A percentile compares a stretch with the other conserved stretches of the same genome.
Evolutionary conservation across 1,140 invertebrate species (phyloP).

Genomic region (Macrobrachium nipponense): DNA sequence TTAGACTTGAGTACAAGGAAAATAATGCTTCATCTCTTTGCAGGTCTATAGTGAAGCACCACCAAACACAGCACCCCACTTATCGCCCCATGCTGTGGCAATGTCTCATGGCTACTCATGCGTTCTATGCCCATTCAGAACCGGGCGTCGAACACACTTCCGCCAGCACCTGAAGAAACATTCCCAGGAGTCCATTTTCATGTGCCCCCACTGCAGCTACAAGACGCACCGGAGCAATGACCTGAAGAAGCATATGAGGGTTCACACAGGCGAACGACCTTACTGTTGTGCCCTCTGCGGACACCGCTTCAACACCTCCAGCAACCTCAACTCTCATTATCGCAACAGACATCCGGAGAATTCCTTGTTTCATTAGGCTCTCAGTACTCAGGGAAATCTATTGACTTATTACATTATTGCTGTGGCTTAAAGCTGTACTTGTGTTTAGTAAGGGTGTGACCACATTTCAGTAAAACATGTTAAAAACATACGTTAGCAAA

Average conservation of each 20-base stretch:
- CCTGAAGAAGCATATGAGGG: conserved; percentile 28
- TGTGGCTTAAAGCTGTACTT: no score
- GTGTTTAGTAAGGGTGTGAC: no score
- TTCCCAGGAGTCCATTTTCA: neutral
- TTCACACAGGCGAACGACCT: conserved; percentile 8
- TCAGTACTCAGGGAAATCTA: neutral
- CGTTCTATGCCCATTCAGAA: conserved; percentile 3
- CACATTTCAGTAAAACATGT: no score
- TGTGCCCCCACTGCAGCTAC: conserved; percentile 28
- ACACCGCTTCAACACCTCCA: conserved; percentile 12
- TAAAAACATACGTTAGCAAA: no score
- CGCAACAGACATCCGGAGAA: neutral
- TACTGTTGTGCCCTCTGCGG: conserved; percentile 27
- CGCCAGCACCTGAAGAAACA: conserved; percentile 35
- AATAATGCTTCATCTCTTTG: neutral
- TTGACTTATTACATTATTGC: no score
- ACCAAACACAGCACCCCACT: no score
- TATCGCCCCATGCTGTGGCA: neutral
- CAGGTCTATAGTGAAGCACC: no score
- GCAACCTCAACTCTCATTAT: conserved; percentile 21
- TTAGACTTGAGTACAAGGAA: no score
- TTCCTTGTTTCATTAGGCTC: neutral
- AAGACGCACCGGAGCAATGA: conserved; percentile 24
- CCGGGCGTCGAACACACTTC: neutral
- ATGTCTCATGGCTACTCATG: neutral